Evolutionary conservation across 2,888 invertebrate genomes (phyloP), one percentile per base, ranked within the genome.

Genomic region (Colostygia pectinataria): DNA sequence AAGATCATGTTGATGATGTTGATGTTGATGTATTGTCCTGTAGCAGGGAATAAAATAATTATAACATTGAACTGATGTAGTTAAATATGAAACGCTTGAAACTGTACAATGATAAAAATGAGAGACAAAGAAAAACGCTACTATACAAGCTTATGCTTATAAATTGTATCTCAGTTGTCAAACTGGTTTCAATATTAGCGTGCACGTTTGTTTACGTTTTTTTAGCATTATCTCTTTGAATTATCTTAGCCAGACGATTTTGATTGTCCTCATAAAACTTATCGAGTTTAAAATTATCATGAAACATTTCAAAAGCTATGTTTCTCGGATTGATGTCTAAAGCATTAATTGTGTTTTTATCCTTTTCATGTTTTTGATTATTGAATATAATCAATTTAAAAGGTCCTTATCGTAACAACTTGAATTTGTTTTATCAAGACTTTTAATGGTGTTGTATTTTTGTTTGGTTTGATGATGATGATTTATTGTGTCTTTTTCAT

Each of bases 131-230:
- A n/a, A n/a, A n/a, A n/a, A n/a, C n/a, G n/a, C n/a, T n/a, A n/a
- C n/a, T n/a, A n/a, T n/a, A n/a, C n/a, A n/a, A n/a, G 67, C 72
- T 57, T n/a, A 9, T 20, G 46, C 68, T 61, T 54, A 18, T 64
- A 36, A 64, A 55, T 72, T 74, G 49, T 1, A 53, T 53, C 65
- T 34, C 12, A 34, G 59, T 57, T 47, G 45, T 38, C 50, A 70
- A 80, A 83, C 83, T 62, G 74, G 82, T 79, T 77, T 63, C 58
- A 62, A 65, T 68, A 72, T 73, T 74, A 64, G 69, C 73, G 71
- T 73, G 77, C 72, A 65, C 62, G 65, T 80, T 81, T 82, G 79
- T 84, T 81, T 82, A 82, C 74, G 57, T 72, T 79, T 75, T 82
- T 83, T 83, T 76, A 78, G 71, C 69, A 62, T 71, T 71, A 74